A percentile compares a stretch with the other conserved stretches of the same genome.
phyloP scores from a whole-genome alignment of 2,113 vertebrate genomes.

The Calyptommatus sinebrachiatus region DNA sequence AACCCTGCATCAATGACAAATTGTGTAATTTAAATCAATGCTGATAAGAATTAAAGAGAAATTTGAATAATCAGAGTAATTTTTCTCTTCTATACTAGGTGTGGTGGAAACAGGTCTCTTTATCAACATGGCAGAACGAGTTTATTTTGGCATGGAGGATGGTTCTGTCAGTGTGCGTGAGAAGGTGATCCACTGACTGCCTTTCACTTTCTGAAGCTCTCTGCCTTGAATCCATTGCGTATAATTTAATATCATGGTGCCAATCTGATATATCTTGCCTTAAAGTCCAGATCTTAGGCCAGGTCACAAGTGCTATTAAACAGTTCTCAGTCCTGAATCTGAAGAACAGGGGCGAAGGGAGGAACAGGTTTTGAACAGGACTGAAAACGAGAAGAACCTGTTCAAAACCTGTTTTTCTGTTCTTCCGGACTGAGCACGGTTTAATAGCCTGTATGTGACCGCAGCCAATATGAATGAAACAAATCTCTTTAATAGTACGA shows the following conservation, averaged over 20 bases:
- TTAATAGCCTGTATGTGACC: too few species aligned
- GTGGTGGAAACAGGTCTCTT: slow-evolving; percentile 98
- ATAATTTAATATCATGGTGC: slow-evolving; percentile 31
- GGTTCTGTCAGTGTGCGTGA: slow-evolving; percentile 83
- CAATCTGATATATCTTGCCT: slow-evolving; percentile 67
- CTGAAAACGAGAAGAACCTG: too few species aligned
- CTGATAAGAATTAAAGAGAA: background rate
- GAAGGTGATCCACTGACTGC: slow-evolving; percentile 69
- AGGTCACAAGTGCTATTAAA: too few species aligned
- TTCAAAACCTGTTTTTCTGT: too few species aligned
- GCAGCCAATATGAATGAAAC: background rate
- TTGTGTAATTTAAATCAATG: too few species aligned
- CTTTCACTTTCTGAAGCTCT: background rate
- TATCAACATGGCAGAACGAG: slow-evolving; percentile 88
- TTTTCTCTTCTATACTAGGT: slow-evolving; percentile 66
- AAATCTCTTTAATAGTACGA: slow-evolving; percentile 12
- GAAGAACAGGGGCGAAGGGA: too few species aligned
- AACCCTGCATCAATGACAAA: too few species aligned
- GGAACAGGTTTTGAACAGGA: too few species aligned
- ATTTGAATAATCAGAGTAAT: background rate
- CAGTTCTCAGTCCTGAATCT: too few species aligned
- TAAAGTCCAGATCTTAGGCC: slow-evolving; percentile 50
- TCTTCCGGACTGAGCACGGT: too few species aligned
- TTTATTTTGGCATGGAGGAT: slow-evolving; percentile 95
- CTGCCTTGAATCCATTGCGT: slow-evolving; percentile 13